Base-by-base conservation (phyloP, 2,797 vertebrate genomes). In the Mycteria americana region DNA sequence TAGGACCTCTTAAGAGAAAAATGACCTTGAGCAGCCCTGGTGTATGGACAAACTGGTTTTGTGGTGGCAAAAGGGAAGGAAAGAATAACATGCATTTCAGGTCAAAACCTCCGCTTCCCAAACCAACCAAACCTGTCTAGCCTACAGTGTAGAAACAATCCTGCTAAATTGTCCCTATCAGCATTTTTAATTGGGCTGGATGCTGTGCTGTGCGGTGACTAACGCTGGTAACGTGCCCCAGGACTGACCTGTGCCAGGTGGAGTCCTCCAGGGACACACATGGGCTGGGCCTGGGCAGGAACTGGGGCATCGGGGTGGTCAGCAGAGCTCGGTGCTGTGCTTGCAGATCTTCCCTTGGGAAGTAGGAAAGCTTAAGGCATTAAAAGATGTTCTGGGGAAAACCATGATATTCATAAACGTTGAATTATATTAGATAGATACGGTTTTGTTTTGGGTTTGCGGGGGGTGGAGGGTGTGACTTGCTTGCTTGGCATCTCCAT, bases 221-320 rank as follows among this genome's bases (percentile, higher is more conserved):
- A 21, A 24, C 0, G 11, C 53, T 62, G 37, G 41, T n/a, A 19
- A 62, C 1, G 0, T 31, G 24, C 4, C 21, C 7, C 28, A 19
- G 39, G 25, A 10, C 11, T 23, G 41, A 18, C 7, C 41, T 21
- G 33, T 27, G 50, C 21, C 25, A 31, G 12, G 16, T 31, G 18
- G 35, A 16, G 16, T 25, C 33, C 37, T 33, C 43, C 54, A 25
- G 33, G 31, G 43, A 25, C 37, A 19, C 0, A 1, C 18, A 4
- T 3, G 8, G 69, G 9, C 63, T 69, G 43, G 37, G 28, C 18
- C 51, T 14, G 9, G 25, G n/a, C n/a, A 59, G 57, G 25, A 35
- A 18, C 24, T 15, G 6, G 39, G 21, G 45, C 70, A 21, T 2
- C 0, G 0, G 23, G 19, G 70, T 30, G 23, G 50, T 27, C 33